Percentiles rank a stretch among this genome's conserved stretches.
Conservation (phyloP, 2,888 invertebrate species). For the Chironomus tentans region DNA sequence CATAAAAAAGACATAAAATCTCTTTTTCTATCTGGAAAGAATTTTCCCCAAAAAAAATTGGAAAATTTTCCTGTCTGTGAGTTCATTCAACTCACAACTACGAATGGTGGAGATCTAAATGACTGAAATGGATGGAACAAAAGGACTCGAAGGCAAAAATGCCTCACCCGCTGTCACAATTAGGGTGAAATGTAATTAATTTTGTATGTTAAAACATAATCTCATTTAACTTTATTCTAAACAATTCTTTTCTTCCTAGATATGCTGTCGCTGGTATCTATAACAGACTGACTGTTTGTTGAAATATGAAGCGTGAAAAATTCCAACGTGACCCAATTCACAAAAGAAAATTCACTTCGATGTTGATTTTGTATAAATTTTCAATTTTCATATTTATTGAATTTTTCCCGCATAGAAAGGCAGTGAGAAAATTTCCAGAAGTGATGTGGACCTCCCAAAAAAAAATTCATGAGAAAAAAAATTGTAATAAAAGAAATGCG, state of each 20-base stretch:
- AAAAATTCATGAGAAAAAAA: neutral
- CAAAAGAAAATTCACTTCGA: neutral
- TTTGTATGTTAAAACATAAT: neutral
- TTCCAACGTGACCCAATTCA: neutral
- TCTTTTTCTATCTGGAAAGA: neutral
- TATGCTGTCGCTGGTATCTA: no score
- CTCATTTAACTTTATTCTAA: neutral
- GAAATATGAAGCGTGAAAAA: neutral
- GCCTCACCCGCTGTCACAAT: neutral
- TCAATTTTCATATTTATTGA: no score
- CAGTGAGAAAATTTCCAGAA: no score
- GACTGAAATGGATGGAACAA: neutral
- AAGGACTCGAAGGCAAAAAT: neutral
- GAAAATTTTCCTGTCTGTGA: conserved; percentile 10
- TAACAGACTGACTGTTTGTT: no score
- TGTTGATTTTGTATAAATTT: no score
- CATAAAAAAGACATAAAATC: neutral
- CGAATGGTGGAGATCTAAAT: neutral
- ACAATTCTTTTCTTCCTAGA: neutral
- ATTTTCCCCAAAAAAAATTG: conserved; percentile 6
- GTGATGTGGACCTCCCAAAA: neutral
- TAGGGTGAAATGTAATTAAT: neutral
- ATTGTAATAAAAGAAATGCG: neutral
- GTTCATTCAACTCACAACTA: conserved; percentile 19
- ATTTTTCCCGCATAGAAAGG: no score